These are phyloP conservation scores for Alces alces DNA, from an alignment of 2,113 vertebrate genomes.

Conservation along the genomic window DNA sequence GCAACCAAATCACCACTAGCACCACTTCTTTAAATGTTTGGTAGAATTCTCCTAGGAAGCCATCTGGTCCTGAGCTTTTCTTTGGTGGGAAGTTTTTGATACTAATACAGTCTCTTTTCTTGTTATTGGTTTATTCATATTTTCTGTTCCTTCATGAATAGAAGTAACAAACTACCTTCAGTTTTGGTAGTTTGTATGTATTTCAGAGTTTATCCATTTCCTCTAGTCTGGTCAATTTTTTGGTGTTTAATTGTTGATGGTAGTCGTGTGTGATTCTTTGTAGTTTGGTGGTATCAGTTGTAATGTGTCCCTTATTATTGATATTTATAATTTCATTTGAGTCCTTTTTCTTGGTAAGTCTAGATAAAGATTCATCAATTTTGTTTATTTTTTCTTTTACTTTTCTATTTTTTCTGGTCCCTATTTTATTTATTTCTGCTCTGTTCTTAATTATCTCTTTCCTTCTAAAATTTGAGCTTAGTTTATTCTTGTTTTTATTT, in stretches of 20 bases:
- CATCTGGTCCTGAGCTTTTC: background rate
- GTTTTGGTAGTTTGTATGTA: background rate
- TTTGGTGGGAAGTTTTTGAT: background rate
- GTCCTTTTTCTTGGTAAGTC: background rate
- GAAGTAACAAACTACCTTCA: background rate
- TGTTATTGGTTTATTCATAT: background rate
- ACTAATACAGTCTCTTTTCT: background rate
- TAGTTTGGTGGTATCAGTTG: background rate
- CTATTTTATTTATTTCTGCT: background rate
- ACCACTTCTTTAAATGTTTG: background rate
- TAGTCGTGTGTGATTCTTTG: background rate
- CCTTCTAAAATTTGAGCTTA: background rate
- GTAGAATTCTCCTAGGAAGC: background rate
- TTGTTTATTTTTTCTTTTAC: background rate
- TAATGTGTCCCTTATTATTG: background rate
- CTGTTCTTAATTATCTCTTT: background rate
- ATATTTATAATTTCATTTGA: background rate
- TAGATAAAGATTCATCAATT: background rate
- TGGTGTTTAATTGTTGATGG: background rate
- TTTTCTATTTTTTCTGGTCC: background rate
- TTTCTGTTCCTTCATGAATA: background rate
- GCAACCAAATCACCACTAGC: background rate
- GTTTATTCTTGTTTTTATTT: background rate
- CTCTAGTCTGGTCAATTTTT: background rate
- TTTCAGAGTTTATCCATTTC: background rate